Base-by-base conservation (phyloP, 2,888 invertebrate genomes). In the Himalopsyche tibetana region DNA sequence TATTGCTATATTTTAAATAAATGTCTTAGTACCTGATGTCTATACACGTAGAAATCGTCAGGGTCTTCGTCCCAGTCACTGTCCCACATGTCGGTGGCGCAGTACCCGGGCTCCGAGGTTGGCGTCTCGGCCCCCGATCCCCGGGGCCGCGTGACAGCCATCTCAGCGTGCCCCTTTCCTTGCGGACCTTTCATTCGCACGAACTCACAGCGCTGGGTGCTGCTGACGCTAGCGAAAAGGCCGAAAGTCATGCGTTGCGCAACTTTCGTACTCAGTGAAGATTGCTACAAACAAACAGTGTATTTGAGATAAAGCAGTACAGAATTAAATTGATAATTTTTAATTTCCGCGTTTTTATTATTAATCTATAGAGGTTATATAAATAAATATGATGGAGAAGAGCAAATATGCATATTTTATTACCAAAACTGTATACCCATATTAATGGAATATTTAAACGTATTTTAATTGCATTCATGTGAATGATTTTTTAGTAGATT, bases 101-200 rank as follows among this genome's bases (percentile, higher is more conserved):
- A 95, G 90, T 96, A 95, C 93, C 98, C 94, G 86, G 97, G 98
- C 92, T 99, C 99, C 28, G 98, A 98, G 85, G 97, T 96, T 36
- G 99, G 99, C 17, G 99, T 99, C 92, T 99, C 99, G 2, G 97
- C 97, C 0, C 99, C 99, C 19, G 97, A 97, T 90, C 97, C 97
- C 91, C 96, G 96, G 42, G 97, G 97, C 90, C 97, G 96, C n/a
- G 97, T 96, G 82, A 98, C 98, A 1, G 99, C 99, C 97, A 99
- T 98, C 94, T 99, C 99, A 0, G 99, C 99, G 92, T 98, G 97
- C 0, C 97, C 98, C 93, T 98, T 99, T 89, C 98, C 98, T 90
- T 97, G 96, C 17, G 99, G 99, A 17, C 99, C 99, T 92, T 99
- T 97, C 98, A 99, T 98, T 87, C 98, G 95, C 82, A 99, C 99